phyloP scores from a whole-genome alignment of 2,888 invertebrate species.

The Erannis defoliaria region DNA sequence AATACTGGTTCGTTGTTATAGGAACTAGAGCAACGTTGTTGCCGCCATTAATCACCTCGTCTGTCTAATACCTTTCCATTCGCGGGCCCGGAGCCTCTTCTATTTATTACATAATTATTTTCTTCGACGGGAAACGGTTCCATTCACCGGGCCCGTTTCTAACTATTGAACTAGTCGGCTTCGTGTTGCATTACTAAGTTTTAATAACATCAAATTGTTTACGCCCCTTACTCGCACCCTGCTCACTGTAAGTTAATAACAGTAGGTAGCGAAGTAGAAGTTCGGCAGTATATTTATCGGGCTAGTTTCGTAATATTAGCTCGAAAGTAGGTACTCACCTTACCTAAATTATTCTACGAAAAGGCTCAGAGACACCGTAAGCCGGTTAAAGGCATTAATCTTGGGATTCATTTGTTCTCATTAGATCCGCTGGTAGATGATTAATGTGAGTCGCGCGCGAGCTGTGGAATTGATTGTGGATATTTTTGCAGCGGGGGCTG shows the following conservation, averaged over 20 bases:
- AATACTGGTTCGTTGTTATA: conserved; percentile 56
- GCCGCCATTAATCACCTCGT: conserved; percentile 82
- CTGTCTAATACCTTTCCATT: conserved; percentile 83
- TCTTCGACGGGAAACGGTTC: conserved; percentile 73
- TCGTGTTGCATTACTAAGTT: conserved; percentile 75
- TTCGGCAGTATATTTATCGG: conserved; percentile 71
- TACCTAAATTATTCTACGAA: conserved; percentile 45
- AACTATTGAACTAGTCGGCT: conserved; percentile 68
- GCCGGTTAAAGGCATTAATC: conserved; percentile 63
- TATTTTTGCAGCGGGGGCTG: conserved; percentile 91
- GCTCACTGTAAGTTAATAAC: conserved; percentile 64
- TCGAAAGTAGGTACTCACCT: conserved; percentile 46
- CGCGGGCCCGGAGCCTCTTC: conserved; percentile 74
- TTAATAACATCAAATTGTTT: conserved; percentile 81
- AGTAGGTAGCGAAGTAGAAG: conserved; percentile 62
- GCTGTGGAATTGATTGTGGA: conserved; percentile 45
- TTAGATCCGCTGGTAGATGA: conserved; percentile 59
- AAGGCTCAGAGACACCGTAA: conserved; percentile 59
- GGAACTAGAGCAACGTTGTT: conserved; percentile 67
- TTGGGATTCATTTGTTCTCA: conserved; percentile 67
- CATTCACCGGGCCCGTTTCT: conserved; percentile 63
- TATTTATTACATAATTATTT: conserved; percentile 83
- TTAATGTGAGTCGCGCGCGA: conserved; percentile 52
- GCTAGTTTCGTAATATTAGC: conserved; percentile 69
- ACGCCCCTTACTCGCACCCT: conserved; percentile 75